Evolutionary conservation across 1,140 invertebrate genomes (phyloP), one percentile per base, ranked within the genome.

Genomic region (Apocrypta bakeri): DNA sequence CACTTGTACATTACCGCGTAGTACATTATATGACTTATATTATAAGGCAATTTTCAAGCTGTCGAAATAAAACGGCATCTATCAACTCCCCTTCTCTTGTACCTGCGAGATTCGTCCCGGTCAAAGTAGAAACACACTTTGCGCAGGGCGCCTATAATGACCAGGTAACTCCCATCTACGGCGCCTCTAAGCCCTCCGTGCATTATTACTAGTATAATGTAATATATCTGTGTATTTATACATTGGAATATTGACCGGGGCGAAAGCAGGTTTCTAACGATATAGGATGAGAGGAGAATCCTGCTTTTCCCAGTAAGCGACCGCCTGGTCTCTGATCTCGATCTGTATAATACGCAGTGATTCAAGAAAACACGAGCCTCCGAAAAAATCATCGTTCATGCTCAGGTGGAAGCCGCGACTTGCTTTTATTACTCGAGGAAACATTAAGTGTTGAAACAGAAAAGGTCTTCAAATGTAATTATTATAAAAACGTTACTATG

Each of bases 61-160:
- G 63, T 66, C 25, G 63, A 66, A 25, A 6, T 25, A 9, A 14
- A 66, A 66, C 0, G 63, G 63, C 9, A 66, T 27, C n/a, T 66
- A 29, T 12, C 0, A 66, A 24, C 11, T 21, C 27, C 25, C 24
- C 12, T n/a, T n/a, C n/a, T n/a, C n/a, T n/a, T n/a, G n/a, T n/a
- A 66, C 63, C 63, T 56, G 48, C 48, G 48, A n/a, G n/a, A 56
- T 56, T n/a, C 48, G 48, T 17, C 8, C 48, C 48, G 48, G 48
- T 56, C 48, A 21, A 56, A 56, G 63, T 66, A 25, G 48, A 66
- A 66, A 48, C 42, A 81, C 29, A 27, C 48, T 74, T 73, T 21
- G 24, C 64, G 21, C 6, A 11, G 63, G 3, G 63, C 63, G 61
- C 63, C 27, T 27, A 25, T 66, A 66, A 66, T 66, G 63, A 66